A percentile compares a stretch with the other conserved stretches of the same genome.
phyloP scores from a whole-genome alignment of 2,888 invertebrate species.

The Chaetogeoica ovagalla region DNA sequence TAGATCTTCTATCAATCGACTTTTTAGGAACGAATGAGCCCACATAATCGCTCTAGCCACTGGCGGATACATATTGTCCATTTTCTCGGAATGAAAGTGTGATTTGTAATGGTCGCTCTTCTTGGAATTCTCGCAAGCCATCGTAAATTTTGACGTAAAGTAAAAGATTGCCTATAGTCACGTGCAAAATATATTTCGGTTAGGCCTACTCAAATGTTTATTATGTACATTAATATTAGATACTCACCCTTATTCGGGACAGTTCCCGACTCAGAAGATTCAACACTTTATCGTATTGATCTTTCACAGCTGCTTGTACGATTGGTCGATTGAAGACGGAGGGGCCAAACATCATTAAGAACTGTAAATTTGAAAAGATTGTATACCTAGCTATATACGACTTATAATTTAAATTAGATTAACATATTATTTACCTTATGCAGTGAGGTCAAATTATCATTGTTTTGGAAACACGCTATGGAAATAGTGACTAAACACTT shows the following conservation, averaged over 20 bases:
- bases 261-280: conserved; percentile 8
- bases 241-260: not conserved
- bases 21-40: conserved; percentile 12
- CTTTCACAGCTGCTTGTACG: not conserved
- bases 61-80: conserved; percentile 22
- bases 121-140: not conserved
- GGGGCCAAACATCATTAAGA: conserved; percentile 28
- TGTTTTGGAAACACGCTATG: conserved; percentile 33
- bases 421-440: conserved; percentile 9
- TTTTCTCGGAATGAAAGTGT: not conserved
- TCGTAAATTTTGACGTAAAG: not conserved
- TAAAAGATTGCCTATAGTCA: conserved; percentile 13
- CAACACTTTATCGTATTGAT: conserved; percentile 15
- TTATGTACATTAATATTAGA: not conserved
- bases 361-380: conserved; percentile 22
- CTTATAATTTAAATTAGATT: not conserved
- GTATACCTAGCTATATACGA: not conserved
- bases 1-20: conserved; percentile 28
- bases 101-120: not conserved
- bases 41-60: conserved; percentile 30
- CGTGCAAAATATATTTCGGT: not conserved
- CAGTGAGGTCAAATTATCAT: conserved; percentile 18
- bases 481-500: conserved; percentile 24
- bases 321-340: conserved; percentile 25
- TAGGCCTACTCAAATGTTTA: not conserved